Evolutionary conservation across 2,888 invertebrate genomes (phyloP), one percentile per base, ranked within the genome.

Genomic region (Drepanosiphum platanoidis): DNA sequence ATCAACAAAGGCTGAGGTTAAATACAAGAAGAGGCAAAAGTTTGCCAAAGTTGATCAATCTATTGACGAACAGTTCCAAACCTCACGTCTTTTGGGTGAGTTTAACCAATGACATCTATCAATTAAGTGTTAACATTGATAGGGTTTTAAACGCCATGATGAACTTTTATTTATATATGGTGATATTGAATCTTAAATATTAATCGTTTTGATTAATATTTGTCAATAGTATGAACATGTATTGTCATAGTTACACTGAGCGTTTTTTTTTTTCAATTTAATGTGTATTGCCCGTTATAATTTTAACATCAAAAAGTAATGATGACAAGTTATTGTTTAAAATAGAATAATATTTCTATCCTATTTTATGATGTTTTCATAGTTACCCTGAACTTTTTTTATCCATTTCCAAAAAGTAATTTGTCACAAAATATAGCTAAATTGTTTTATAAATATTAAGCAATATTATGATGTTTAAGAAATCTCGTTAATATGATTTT

Each of bases 11-110:
- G 94, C 95, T 1, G 95, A 92, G 89, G 95, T 96, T 91, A 99
- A 98, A 91, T 98, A 98, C 90, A 93, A 96, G 90, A 92, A 94
- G 81, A 94, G 99, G 88, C 97, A 98, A 91, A 95, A 96, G 90
- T 93, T 94, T 83, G 95, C 97, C 86, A 97, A 97, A 91, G 97
- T 99, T 87, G 99, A 99, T 90, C 93, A 93, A 87, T 94, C 94
- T 78, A 90, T 99, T 87, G 97, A 98, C 90, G 99, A 99, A 90
- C 98, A 99, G 90, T 99, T 99, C 92, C 94, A 95, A 89, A 96
- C 97, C 89, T 98, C 98, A 89, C 94, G 98, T 90, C 92, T 99
- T 88, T 92, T 98, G 89, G 98, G 98, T 97, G 91, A 90, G 92
- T 90, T 61, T 0, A 4, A 39, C 36, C 58, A 77, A 74, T 68